Evolutionary conservation across 1,140 invertebrate species (phyloP).

Genomic region (Aphaenogaster floridana): DNA sequence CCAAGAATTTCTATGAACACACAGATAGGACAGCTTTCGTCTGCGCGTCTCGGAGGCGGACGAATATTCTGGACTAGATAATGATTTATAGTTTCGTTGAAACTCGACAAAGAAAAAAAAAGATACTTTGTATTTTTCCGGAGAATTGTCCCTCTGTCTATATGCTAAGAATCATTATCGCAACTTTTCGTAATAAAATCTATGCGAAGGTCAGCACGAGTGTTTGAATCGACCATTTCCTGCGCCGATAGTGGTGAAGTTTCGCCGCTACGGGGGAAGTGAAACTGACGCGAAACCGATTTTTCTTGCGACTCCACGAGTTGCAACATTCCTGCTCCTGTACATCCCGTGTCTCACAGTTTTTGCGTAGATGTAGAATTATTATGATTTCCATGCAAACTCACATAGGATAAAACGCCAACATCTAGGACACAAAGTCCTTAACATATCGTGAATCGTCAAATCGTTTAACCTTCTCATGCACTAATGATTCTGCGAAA

Average conservation of each 20-base stretch:
- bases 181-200: conserved; percentile 60
- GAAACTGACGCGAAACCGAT: background rate
- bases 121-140: conserved; percentile 59
- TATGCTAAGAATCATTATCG: conserved; percentile 59
- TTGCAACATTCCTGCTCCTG: conserved; percentile 25
- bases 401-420: background rate
- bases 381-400: background rate
- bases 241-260: background rate
- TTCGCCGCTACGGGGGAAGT: background rate
- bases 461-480: conserved; percentile 40
- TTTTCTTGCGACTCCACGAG: background rate
- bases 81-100: conserved; percentile 44
- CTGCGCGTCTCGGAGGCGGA: conserved; percentile 44
- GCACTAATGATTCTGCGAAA: conserved; percentile 1
- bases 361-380: background rate
- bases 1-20: conserved; percentile 37
- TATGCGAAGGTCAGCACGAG: conserved; percentile 39
- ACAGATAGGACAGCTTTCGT: background rate
- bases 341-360: conserved; percentile 2
- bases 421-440: background rate
- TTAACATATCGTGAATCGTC: background rate
- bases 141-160: conserved; percentile 42
- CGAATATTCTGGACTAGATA: conserved; percentile 44
- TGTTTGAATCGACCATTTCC: conserved; percentile 31
- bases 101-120: conserved; percentile 22